Evolutionary conservation across 2,888 invertebrate species (phyloP), one percentile per base, ranked within the genome.

Genomic region (Cephus spinipes): DNA sequence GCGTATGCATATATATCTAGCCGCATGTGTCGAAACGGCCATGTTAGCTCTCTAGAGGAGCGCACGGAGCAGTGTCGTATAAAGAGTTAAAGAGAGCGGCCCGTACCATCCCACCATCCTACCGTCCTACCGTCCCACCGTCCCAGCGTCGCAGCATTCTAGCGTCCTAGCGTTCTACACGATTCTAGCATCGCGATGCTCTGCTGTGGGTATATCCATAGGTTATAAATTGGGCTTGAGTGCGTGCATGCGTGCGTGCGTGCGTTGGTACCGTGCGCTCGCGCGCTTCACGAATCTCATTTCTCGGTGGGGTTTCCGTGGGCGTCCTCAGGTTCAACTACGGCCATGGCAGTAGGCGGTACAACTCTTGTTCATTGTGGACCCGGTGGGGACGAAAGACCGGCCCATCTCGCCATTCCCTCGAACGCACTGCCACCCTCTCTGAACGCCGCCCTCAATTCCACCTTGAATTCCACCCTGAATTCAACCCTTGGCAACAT

Each of bases 281-380:
- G 71, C 75, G 75, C 68, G 32, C n/a, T 69, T 15, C 31, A 76
- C 69, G 74, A 35, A 33, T 32, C 73, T 75, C 76, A 77, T 68
- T 68, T n/a, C 69, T 75, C 76, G 78, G 75, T 78, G 73, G 73
- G 74, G 73, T 80, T 91, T 92, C 92, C 91, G 92, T 88, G 90
- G 88, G 84, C 87, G 86, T 91, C 93, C 92, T 93, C 93, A 93
- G 94, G 94, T 92, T 92, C 93, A 90, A 94, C 94, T 91, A 94
- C 94, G 93, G 94, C 93, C 93, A 94, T 94, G 93, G 93, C 94
- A 92, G 93, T 94, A 92, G 94, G 94, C 93, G 94, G 92, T 85
- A 92, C 92, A 77, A 93, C 94, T 85, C 92, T 94, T 90, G 92
- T 95, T 90, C 93, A 95, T 85, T 95, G 95, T 92, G 93, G 94